phyloP scores from a whole-genome alignment of 2,113 vertebrate genomes.

The Eclectus roratus region DNA sequence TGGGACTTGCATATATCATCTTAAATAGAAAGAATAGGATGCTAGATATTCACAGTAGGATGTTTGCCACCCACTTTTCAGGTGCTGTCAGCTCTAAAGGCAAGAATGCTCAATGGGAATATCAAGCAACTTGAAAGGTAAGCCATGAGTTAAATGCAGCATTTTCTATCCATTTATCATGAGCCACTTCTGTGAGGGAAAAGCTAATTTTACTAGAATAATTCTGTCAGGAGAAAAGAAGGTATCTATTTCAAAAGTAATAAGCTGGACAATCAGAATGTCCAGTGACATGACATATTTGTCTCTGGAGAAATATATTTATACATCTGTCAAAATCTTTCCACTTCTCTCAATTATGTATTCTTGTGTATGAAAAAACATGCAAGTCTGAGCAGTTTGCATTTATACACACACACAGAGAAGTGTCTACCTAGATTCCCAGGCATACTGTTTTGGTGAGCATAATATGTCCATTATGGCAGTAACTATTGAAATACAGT shows the following conservation, averaged over 20 bases:
- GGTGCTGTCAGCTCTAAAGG: not conserved
- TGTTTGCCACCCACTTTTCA: not conserved
- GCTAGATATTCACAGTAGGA: not conserved
- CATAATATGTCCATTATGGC: not conserved
- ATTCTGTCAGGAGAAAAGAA: not conserved
- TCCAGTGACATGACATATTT: not conserved
- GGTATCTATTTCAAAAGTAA: slow-evolving; percentile 6
- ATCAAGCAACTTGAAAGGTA: not conserved
- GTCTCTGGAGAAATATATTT: not conserved
- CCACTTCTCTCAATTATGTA: not conserved
- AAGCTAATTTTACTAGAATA: slow-evolving; percentile 17
- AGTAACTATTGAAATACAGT: not conserved
- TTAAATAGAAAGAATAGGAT: not conserved
- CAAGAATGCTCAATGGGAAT: not conserved
- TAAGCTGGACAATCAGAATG: not conserved
- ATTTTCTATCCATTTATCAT: not conserved
- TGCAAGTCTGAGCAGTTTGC: not conserved
- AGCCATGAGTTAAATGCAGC: not conserved
- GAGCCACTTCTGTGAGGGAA: not conserved
- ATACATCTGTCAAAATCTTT: not conserved
- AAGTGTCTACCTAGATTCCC: not conserved
- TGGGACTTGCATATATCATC: not conserved
- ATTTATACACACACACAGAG: not conserved
- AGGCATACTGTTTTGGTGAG: not conserved
- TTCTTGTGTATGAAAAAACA: not conserved